These are phyloP conservation scores for Bedellia somnulentella DNA, from an alignment of 2,888 invertebrate genomes.

Conservation along the genomic window DNA sequence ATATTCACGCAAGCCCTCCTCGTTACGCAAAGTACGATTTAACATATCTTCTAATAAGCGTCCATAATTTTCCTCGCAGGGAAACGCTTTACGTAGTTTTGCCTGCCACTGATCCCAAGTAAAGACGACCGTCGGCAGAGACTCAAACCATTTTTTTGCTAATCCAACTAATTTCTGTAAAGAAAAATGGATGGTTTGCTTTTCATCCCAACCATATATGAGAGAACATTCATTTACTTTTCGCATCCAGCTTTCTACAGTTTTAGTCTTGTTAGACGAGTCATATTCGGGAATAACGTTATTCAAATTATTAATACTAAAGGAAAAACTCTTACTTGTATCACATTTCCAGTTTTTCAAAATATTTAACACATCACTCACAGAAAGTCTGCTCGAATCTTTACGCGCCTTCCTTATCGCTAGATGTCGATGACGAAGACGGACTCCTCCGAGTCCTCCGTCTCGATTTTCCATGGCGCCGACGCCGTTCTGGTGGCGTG, in stretches of 20 bases:
- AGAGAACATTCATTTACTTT: conserved; percentile 7
- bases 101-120: conserved; percentile 15
- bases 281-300: conserved; percentile 9
- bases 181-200: conserved; percentile 10
- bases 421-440: too few species aligned
- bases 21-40: conserved; percentile 9
- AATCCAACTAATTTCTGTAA: conserved; percentile 12
- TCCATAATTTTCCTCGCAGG: conserved; percentile 14
- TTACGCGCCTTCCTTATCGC: too few species aligned
- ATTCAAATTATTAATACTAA: too few species aligned
- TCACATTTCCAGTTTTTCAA: too few species aligned
- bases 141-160: conserved; percentile 13
- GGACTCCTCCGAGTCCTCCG: too few species aligned
- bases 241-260: conserved; percentile 8
- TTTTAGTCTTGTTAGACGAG: conserved; percentile 7
- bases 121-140: conserved; percentile 11
- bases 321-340: too few species aligned
- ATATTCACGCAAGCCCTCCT: conserved; percentile 11
- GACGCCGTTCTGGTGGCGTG: too few species aligned
- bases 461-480: too few species aligned
- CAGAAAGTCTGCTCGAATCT: too few species aligned
- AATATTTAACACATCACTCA: too few species aligned
- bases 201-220: conserved; percentile 14
- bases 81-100: conserved; percentile 13
- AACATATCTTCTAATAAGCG: conserved; percentile 13